Evolutionary conservation across 2,797 vertebrate genomes (phyloP).

Genomic region (Smutsia temminckii): DNA sequence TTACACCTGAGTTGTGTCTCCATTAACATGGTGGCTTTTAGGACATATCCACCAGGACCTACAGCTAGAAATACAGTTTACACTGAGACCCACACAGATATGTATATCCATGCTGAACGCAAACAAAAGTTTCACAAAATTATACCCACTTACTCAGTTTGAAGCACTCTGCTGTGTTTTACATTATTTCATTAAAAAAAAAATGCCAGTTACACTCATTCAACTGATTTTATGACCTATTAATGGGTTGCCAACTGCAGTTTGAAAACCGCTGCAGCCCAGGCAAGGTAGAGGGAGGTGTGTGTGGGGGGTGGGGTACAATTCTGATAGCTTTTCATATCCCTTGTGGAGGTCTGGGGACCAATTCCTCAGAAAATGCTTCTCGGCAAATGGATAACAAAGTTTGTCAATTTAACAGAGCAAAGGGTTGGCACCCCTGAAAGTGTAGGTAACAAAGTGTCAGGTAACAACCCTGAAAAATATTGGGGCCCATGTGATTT

Average conservation of each 20-base stretch:
- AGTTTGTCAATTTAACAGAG: background rate
- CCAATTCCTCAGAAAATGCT: background rate
- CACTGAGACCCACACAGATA: background rate
- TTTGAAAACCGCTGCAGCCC: background rate
- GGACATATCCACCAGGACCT: background rate
- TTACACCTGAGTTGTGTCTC: background rate
- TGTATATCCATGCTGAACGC: no score
- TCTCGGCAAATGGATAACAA: background rate
- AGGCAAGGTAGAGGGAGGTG: no score
- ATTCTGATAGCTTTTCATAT: background rate
- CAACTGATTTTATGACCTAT: background rate
- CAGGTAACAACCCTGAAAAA: accelerated
- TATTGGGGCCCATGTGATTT: background rate
- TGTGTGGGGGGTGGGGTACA: background rate
- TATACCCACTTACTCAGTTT: background rate
- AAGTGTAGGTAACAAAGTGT: background rate
- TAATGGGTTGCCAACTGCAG: background rate
- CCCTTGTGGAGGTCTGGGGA: background rate
- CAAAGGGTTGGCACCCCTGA: background rate
- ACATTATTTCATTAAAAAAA: background rate
- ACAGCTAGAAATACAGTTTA: background rate
- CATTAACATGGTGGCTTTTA: accelerated
- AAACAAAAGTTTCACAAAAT: background rate
- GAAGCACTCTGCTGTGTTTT: background rate
- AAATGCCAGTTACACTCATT: background rate